These are phyloP conservation scores for Poecilia velifera DNA, from an alignment of 2,797 vertebrate species.

Conservation along the genomic window DNA sequence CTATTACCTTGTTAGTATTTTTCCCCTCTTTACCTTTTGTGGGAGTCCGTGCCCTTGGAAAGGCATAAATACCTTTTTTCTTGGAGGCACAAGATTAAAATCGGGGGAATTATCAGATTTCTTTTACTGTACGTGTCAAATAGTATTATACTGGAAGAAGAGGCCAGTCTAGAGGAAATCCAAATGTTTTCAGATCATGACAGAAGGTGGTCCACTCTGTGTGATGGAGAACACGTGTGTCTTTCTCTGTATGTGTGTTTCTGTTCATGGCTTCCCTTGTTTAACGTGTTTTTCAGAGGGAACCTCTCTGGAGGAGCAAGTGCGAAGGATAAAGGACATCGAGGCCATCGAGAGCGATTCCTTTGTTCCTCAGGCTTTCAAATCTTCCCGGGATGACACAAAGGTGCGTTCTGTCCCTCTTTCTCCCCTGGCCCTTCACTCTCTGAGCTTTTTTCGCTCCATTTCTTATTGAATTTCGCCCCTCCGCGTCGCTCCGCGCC, in stretches of 20 bases:
- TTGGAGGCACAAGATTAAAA: slow-evolving; percentile 68
- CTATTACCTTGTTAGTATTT: slow-evolving; percentile 73
- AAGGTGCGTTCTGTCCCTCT: slow-evolving; percentile 85
- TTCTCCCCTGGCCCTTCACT: slow-evolving; percentile 66
- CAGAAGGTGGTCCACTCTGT: slow-evolving; percentile 36
- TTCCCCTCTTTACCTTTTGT: slow-evolving; percentile 52
- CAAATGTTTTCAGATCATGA: slow-evolving; percentile 58
- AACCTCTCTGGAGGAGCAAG: slow-evolving; percentile 90
- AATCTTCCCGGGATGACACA: slow-evolving; percentile 92
- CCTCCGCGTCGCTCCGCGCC: slow-evolving; percentile 52
- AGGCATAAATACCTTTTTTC: slow-evolving; percentile 46
- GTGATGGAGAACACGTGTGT: slow-evolving; percentile 18
- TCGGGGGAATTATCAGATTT: slow-evolving; percentile 66
- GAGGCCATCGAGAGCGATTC: slow-evolving; percentile 97
- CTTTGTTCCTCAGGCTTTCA: slow-evolving; percentile 95
- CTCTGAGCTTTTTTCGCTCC: slow-evolving; percentile 68
- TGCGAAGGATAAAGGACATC: slow-evolving; percentile 95
- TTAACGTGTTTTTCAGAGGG: slow-evolving; percentile 85
- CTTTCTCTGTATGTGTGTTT: slow-evolving; percentile 42
- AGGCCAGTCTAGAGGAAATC: slow-evolving; percentile 56
- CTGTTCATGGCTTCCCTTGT: slow-evolving; percentile 61
- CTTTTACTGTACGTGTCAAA: slow-evolving; percentile 66
- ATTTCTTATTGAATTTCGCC: slow-evolving; percentile 81
- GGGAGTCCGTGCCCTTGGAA: slow-evolving; percentile 65
- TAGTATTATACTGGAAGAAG: slow-evolving; percentile 49